Base-by-base conservation (phyloP, 1,140 invertebrate species). In the Drosophila yakuba region DNA sequence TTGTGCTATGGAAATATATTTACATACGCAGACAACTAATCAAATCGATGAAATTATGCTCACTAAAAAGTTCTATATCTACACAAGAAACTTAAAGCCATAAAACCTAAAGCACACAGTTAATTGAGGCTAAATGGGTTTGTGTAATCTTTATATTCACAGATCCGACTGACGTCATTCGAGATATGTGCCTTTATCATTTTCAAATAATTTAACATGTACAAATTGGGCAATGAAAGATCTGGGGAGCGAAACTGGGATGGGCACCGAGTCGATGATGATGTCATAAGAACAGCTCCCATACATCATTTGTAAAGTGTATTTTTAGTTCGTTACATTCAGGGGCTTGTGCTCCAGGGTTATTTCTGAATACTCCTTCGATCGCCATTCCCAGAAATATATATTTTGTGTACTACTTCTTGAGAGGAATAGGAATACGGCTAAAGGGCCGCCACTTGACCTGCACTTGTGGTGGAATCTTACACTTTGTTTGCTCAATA, bases 141-240 rank as follows among this genome's bases (percentile, higher is more conserved):
- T 58, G 73, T 81, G 68, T 80, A 62, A 77, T 59, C 54, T 64
- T 44, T n/a, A 28, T 66, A 66, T 77, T 81, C 60, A 62, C 78
- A 81, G 52, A 14, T 32, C 23, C 10, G 14, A 35, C 57, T 81
- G 78, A 73, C 78, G 78, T 81, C 78, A 80, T 64, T 55, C 20
- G 52, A 48, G 36, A 20, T 58, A 41, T 71, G 36, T 58, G 52
- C 25, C n/a, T 12, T 48, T 50, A 58, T 35, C 43, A 71, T 72
- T 58, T 50, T 35, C 10, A 71, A 71, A 23, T 36, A 28, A 58
- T n/a, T 72, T 72, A 58, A 36, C 52, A 20, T 28, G 25, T 57
- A 28, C 25, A 6, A 32, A n/a, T 15, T 15, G 23, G 38, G 14
- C 12, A 17, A 43, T 20, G 20, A 39, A 23, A n/a, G 11, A 28